Percentiles rank a stretch among this genome's conserved stretches.
Evolutionary conservation across 2,797 vertebrate genomes (phyloP).

Genomic region (Helicolenus hilgendorfi): DNA sequence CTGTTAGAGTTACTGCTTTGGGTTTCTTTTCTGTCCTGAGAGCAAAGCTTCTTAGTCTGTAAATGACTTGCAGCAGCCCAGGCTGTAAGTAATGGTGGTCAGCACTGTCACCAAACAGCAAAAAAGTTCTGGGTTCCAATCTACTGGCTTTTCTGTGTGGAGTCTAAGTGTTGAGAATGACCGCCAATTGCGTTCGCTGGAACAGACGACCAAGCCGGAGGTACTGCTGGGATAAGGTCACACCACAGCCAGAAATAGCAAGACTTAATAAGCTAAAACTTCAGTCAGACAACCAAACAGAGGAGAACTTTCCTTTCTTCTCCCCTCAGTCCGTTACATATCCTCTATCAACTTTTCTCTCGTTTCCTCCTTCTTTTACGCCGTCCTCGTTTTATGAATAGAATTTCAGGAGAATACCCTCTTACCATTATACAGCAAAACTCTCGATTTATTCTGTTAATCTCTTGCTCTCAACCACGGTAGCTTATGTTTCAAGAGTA

Average conservation of each 20-base stretch:
- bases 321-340: conserved; percentile 12
- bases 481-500: conserved; percentile 8
- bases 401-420: neutral
- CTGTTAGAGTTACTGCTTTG: neutral
- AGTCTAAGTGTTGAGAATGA: conserved; percentile 4
- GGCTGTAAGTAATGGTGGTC: neutral
- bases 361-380: conserved; percentile 12
- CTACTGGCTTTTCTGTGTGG: neutral
- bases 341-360: conserved; percentile 20
- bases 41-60: neutral
- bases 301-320: neutral
- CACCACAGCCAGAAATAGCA: conserved; percentile 55
- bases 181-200: conserved; percentile 32
- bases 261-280: conserved; percentile 47
- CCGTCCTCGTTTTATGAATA: conserved; percentile 5
- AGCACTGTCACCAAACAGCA: neutral
- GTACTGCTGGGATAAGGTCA: conserved; percentile 42
- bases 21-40: neutral
- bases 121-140: neutral
- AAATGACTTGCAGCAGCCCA: neutral
- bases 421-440: neutral
- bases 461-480: neutral
- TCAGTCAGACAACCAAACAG: conserved; percentile 39
- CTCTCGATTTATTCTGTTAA: conserved; percentile 53
- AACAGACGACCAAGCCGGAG: conserved; percentile 41